phyloP scores from a whole-genome alignment of 2,888 invertebrate genomes.

The Chloroclysta siterata region DNA sequence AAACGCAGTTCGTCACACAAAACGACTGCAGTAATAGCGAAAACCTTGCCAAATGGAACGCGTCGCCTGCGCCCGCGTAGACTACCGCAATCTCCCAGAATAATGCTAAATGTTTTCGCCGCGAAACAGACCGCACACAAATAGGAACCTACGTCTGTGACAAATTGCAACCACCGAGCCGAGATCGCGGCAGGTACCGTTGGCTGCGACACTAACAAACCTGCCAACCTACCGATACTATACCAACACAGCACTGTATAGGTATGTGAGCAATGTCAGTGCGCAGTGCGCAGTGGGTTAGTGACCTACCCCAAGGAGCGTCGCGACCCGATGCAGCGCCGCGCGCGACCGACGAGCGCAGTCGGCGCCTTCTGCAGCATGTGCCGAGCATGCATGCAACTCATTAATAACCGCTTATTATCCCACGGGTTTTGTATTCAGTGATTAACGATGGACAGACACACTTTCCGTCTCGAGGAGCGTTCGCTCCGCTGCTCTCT shows the following conservation, averaged over 20 bases:
- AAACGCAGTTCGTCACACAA: slow-evolving; percentile 10
- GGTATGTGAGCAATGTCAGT: background rate
- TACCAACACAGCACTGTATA: background rate
- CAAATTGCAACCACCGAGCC: slow-evolving; percentile 13
- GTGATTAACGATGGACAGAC: slow-evolving; percentile 1
- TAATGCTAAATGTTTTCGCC: slow-evolving; percentile 7
- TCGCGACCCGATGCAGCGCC: slow-evolving; percentile 9
- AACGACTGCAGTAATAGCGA: slow-evolving; percentile 12
- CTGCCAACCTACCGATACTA: background rate
- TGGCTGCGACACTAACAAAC: background rate
- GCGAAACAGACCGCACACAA: slow-evolving; percentile 17
- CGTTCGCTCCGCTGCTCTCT: background rate
- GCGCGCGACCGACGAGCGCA: too few species aligned
- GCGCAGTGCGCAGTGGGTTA: slow-evolving; percentile 22
- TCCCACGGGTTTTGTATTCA: slow-evolving; percentile 32
- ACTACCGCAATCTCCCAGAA: slow-evolving; percentile 9
- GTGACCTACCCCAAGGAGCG: slow-evolving; percentile 40
- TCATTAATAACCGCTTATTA: slow-evolving; percentile 28
- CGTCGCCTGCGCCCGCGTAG: slow-evolving; percentile 17
- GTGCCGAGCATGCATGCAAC: slow-evolving; percentile 15
- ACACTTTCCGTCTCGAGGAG: slow-evolving; percentile 2
- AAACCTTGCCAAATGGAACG: slow-evolving; percentile 28
- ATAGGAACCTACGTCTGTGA: slow-evolving; percentile 15
- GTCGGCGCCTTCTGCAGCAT: slow-evolving; percentile 8
- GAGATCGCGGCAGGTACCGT: slow-evolving; percentile 18